Conservation (phyloP, 2,888 invertebrate species). For the Blastobasis lacticolella region DNA sequence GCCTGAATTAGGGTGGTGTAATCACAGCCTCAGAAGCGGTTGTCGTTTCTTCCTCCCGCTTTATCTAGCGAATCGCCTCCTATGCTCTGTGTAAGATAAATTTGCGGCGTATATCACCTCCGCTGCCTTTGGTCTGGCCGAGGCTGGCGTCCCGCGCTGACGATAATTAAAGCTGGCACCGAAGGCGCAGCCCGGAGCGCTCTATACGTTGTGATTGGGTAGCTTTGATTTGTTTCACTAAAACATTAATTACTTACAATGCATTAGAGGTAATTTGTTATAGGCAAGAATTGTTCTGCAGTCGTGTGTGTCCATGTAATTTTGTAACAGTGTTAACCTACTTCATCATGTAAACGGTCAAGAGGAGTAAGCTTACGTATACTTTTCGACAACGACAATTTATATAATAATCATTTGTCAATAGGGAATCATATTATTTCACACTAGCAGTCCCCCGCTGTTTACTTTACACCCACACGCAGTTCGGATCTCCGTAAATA, state of each 20-base stretch:
- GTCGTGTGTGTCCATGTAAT: too few relatives aligned
- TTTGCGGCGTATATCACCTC: conserved; percentile 39
- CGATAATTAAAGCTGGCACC: conserved; percentile 49
- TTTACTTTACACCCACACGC: too few relatives aligned
- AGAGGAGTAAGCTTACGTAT: conserved; percentile 18
- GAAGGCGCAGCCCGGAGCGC: conserved; percentile 20
- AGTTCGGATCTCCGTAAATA: too few relatives aligned
- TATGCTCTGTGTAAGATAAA: conserved; percentile 35
- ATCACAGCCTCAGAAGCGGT: conserved; percentile 10
- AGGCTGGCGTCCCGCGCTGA: conserved; percentile 33
- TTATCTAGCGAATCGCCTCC: conserved; percentile 33
- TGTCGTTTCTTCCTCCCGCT: conserved; percentile 26
- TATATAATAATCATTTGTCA: too few relatives aligned
- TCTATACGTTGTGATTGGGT: conserved; percentile 30
- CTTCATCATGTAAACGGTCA: too few relatives aligned
- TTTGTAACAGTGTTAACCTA: too few relatives aligned
- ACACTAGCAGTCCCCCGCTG: too few relatives aligned
- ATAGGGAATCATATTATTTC: too few relatives aligned
- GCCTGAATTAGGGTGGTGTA: too few relatives aligned
- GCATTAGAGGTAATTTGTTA: too few relatives aligned
- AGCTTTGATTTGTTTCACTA: conserved; percentile 37
- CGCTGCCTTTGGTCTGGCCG: conserved; percentile 30
- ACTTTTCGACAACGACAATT: conserved; percentile 33
- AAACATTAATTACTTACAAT: conserved; percentile 14
- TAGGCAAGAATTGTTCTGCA: too few relatives aligned